Evolutionary conservation across 2,113 vertebrate genomes (phyloP), one percentile per base, ranked within the genome.

Genomic region (Bos javanicus): DNA sequence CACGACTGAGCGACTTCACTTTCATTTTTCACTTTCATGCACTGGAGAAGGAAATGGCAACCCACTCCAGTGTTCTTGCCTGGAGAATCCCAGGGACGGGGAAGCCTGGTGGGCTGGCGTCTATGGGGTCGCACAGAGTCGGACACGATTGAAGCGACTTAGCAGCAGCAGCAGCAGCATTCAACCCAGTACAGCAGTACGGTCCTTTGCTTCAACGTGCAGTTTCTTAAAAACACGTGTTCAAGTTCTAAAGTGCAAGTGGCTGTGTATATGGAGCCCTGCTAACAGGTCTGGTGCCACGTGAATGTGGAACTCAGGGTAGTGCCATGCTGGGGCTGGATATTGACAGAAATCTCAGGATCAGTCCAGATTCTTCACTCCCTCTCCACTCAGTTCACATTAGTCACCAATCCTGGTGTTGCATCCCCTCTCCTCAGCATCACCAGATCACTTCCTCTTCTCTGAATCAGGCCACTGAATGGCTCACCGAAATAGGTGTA

Each of bases 251-350:
- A 84, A 93, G 74, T 36, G n/a, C 56, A 82, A 48, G n/a, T 1
- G 14, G 25, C 33, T 54, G 10, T 67, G 19, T 54, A 11, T n/a
- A 17, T 7, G 36, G 80, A 74, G 30, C 26, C 28, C 39, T 7
- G 21, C 36, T 59, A 3, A 14, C 4, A 39, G 14, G 17, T 25
- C 14, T 36, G 4, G 17, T 14, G 26, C 2, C 50, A 30, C 4
- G 10, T 11, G n/a, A 26, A 6, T 6, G 26, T 83, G 36, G 82
- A 26, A 0, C 1, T 10, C 2, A 12, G 28, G 46, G 19, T 1
- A 5, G 50, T 16, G 1, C 39, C 1, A 19, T 16, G 15, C 43
- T 10, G 23, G 30, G 88, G 33, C 57, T 85, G 36, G 26, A 80
- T 36, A 3, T 17, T 8, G 52, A 62, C 9, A 48, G 76, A 64